A percentile compares a stretch with the other conserved stretches of the same genome.
Conservation (phyloP, 1,140 invertebrate genomes). For the Hetaerina americana region DNA sequence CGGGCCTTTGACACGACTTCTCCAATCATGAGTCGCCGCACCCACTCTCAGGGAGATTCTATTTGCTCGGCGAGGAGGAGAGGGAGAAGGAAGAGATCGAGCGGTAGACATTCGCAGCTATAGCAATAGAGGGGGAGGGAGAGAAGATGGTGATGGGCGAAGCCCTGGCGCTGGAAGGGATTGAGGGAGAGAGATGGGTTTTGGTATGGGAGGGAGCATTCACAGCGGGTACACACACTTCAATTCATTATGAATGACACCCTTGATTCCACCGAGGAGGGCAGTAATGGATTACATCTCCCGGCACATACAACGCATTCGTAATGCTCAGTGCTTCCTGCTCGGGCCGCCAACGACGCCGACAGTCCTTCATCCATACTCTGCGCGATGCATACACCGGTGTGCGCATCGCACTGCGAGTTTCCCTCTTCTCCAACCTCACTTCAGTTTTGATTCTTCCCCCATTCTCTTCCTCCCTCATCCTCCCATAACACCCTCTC, state of each 20-base stretch:
- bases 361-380: background rate
- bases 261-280: background rate
- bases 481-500: no score
- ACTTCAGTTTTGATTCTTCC: no score
- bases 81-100: no score
- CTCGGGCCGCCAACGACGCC: background rate
- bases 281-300: background rate
- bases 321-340: background rate
- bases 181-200: background rate
- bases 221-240: background rate
- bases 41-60: background rate
- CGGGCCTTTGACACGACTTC: background rate
- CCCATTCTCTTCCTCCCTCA: no score
- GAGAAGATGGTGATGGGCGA: background rate
- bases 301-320: background rate
- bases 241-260: background rate
- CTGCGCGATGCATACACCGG: background rate
- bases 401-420: no score
- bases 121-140: no score
- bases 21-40: background rate
- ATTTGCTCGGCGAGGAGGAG: no score
- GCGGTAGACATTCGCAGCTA: no score
- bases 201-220: no score
- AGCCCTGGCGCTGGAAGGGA: background rate
- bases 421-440: no score